Percentiles rank a stretch among this genome's conserved stretches.
Conservation (phyloP, 1,140 invertebrate genomes). For the Chrysoperla carnea region DNA sequence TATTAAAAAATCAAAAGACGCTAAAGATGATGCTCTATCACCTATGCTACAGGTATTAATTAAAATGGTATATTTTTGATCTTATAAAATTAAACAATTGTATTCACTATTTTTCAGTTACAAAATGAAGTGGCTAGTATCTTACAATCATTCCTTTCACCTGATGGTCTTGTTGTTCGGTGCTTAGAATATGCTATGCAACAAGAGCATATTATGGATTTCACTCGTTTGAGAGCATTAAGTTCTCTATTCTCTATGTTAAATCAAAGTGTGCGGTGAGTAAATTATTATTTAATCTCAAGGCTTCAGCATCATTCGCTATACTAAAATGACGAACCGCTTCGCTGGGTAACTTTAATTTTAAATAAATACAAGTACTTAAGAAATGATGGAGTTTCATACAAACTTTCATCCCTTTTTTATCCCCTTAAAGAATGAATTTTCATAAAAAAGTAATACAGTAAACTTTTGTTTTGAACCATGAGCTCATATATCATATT, state of each 20-base stretch:
- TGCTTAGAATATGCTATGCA: conserved; percentile 79
- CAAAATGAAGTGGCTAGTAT: conserved; percentile 80
- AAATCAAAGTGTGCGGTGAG: conserved; percentile 69
- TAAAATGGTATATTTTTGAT: background rate
- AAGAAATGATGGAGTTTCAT: no score
- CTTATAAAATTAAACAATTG: background rate
- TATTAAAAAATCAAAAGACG: conserved; percentile 30
- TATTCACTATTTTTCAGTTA: conserved; percentile 27
- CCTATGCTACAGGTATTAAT: conserved; percentile 52
- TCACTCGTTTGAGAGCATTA: conserved; percentile 83
- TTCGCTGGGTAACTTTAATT: no score
- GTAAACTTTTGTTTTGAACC: no score
- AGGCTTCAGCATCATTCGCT: no score
- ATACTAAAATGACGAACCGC: no score
- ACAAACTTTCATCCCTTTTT: no score
- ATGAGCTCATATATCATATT: no score
- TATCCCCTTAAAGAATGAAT: no score
- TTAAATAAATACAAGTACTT: no score
- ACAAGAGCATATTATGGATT: conserved; percentile 99
- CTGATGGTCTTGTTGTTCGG: conserved; percentile 83
- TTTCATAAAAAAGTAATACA: no score
- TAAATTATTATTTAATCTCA: background rate
- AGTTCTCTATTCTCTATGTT: conserved; percentile 96
- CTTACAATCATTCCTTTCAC: conserved; percentile 68
- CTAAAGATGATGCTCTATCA: conserved; percentile 59